Evolutionary conservation across 2,888 invertebrate genomes (phyloP), one percentile per base, ranked within the genome.

Genomic region (Dione juno): DNA sequence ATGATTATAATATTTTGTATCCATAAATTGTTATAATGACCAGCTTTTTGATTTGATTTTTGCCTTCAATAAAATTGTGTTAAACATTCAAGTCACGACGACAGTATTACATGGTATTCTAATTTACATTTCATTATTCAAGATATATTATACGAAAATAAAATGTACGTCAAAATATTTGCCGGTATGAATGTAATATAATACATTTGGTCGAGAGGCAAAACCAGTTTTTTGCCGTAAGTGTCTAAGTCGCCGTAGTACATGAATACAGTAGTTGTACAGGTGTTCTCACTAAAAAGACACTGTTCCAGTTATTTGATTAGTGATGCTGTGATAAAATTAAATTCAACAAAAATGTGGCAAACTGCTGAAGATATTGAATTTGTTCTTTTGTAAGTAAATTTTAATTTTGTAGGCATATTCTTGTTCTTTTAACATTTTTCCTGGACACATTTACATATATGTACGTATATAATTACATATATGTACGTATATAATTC

Each of bases 381-480:
- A 37, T 61, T 72, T 3, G 76, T 86, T 48, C 67, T 84, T 19
- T 72, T 78, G 87, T 88, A 77, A 87, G 87, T 85, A 80, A 1
- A 9, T 63, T 13, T 52, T 37, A 9, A 7, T 37, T 43, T 40
- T 1, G 14, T 41, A 10, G 10, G n/a, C 13, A 11, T 3, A 43
- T n/a, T 5, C 1, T 11, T 19, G n/a, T n/a, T n/a, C n/a, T n/a
- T n/a, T n/a, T n/a, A n/a, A n/a, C n/a, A n/a, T n/a, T n/a, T n/a
- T n/a, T n/a, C n/a, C n/a, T n/a, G n/a, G n/a, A n/a, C n/a, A n/a
- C n/a, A n/a, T n/a, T n/a, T n/a, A n/a, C n/a, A n/a, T n/a, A n/a
- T n/a, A n/a, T n/a, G n/a, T n/a, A n/a, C n/a, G n/a, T n/a, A n/a
- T n/a, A n/a, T n/a, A n/a, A n/a, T n/a, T n/a, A n/a, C n/a, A n/a